phyloP scores from a whole-genome alignment of 2,113 vertebrate genomes.

The Lagenorhynchus albirostris region DNA sequence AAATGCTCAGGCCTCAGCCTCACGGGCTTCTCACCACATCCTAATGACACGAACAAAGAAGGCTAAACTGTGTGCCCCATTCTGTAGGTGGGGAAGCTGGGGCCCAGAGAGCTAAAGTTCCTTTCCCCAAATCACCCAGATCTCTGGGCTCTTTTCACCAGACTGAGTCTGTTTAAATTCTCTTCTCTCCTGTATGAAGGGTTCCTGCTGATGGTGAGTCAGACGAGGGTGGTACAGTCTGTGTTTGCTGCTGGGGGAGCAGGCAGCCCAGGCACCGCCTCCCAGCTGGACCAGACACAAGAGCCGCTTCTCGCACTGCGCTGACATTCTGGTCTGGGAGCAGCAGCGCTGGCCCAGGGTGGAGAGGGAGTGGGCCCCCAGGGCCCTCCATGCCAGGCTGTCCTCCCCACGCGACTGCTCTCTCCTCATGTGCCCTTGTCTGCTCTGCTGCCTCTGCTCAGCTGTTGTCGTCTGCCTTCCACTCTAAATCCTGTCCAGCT shows the following conservation, averaged over 20 bases:
- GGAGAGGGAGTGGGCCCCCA: no score
- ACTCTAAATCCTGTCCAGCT: neutral
- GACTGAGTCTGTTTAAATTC: neutral
- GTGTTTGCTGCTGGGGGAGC: no score
- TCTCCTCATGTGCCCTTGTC: neutral
- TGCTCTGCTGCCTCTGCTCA: neutral
- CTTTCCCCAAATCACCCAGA: neutral
- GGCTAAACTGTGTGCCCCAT: no score
- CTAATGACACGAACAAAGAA: neutral
- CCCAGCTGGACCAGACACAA: rapidly evolving
- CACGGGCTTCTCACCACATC: neutral
- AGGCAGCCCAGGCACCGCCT: neutral
- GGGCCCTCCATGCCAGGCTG: neutral
- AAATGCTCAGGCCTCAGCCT: neutral
- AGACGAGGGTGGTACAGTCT: neutral
- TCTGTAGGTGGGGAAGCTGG: neutral
- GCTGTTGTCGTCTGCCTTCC: neutral
- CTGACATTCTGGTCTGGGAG: neutral
- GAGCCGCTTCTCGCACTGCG: neutral
- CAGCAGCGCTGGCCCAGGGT: neutral
- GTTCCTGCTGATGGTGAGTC: neutral
- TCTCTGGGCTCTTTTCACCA: neutral
- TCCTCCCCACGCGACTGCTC: neutral
- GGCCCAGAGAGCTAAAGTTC: neutral
- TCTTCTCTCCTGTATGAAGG: neutral